A percentile compares a stretch with the other conserved stretches of the same genome.
Evolutionary conservation across 2,888 invertebrate genomes (phyloP).

Genomic region (Cryptocephalus primarius): DNA sequence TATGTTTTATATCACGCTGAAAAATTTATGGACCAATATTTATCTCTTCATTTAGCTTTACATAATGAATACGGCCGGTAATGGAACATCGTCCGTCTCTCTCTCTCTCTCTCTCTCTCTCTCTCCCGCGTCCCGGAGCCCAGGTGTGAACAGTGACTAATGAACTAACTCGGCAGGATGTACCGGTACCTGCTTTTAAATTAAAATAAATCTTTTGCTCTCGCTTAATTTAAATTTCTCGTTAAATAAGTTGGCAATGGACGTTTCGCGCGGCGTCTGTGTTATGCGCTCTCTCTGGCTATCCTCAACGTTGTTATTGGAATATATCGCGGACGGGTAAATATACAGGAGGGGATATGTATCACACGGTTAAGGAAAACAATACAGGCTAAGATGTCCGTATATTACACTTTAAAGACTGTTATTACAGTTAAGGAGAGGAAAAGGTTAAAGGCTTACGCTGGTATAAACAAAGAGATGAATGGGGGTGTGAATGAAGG

Average conservation of each 20-base stretch:
- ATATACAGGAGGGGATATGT: no score
- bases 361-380: no score
- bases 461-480: no score
- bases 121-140: conserved; percentile 8
- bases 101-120: conserved; percentile 6
- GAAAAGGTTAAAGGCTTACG: no score
- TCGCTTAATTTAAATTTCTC: conserved; percentile 17
- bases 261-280: background rate
- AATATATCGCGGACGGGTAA: no score
- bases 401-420: no score
- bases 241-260: conserved; percentile 3
- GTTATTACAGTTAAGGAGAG: no score
- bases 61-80: conserved; percentile 15
- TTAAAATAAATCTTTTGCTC: conserved; percentile 17
- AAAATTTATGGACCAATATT: conserved; percentile 8
- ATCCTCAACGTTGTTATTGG: no score
- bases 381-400: no score
- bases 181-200: conserved; percentile 19
- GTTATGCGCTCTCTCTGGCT: background rate
- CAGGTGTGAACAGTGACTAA: conserved; percentile 24
- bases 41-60: conserved; percentile 8
- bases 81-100: conserved; percentile 15
- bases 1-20: conserved; percentile 7
- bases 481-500: no score
- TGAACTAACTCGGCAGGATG: conserved; percentile 19